These are phyloP conservation scores for Platygyra sinensis DNA, from an alignment of 64 coral and sea anemone species.

Conservation along the genomic window DNA sequence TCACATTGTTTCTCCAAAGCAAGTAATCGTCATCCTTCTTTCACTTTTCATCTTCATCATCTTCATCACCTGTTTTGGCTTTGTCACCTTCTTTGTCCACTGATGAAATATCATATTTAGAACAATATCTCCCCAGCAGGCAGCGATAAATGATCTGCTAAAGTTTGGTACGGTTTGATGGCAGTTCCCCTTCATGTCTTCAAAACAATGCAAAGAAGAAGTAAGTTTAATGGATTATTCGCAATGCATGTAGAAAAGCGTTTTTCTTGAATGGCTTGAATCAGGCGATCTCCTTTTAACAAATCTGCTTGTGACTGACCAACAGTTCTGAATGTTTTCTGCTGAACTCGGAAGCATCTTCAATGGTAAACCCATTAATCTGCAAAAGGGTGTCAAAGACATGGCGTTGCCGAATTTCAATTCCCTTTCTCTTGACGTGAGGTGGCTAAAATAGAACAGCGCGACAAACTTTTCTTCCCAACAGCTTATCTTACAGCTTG, in stretches of 20 bases:
- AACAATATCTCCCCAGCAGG: constrained; percentile 3
- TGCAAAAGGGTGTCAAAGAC: constrained; percentile 4
- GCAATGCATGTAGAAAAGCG: not conserved
- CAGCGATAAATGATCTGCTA: constrained; percentile 11
- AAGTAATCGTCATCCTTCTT: not conserved
- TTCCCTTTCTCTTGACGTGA: constrained; percentile 20
- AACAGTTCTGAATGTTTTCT: not conserved
- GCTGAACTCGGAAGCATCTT: not conserved
- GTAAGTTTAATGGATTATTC: constrained; percentile 38
- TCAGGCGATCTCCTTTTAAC: constrained; percentile 4
- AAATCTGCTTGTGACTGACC: not conserved
- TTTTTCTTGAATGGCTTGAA: constrained; percentile 10
- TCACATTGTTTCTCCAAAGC: constrained; percentile 26
- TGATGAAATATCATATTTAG: not conserved
- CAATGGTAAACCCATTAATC: constrained; percentile 14
- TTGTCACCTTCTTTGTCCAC: not conserved
- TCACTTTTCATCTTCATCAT: too few relatives aligned
- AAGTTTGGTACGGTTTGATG: constrained; percentile 11
- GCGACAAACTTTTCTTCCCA: not conserved
- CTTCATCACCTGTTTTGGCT: not conserved
- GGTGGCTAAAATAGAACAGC: not conserved
- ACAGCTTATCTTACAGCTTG: not conserved
- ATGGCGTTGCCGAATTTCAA: not conserved
- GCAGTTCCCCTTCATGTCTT: constrained; percentile 24
- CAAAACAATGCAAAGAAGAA: constrained; percentile 57